phyloP scores from a whole-genome alignment of 2,888 invertebrate genomes.

The Stenodema calcarata region DNA sequence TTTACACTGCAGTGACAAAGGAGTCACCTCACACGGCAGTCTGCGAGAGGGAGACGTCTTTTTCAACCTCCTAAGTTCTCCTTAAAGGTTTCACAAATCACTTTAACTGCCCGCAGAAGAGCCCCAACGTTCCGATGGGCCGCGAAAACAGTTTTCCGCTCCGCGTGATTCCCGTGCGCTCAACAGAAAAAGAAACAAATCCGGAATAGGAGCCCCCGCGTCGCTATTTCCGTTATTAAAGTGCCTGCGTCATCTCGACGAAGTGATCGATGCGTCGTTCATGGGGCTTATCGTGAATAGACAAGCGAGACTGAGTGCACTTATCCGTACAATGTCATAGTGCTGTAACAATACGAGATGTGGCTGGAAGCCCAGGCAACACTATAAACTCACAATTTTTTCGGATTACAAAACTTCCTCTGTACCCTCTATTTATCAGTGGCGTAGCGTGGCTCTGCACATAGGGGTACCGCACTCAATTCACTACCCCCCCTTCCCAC shows the following conservation, averaged over 20 bases:
- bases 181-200: background rate
- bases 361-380: too few relatives aligned
- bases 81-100: constrained; percentile 41
- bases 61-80: background rate
- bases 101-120: constrained; percentile 28
- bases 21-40: background rate
- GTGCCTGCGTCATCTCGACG: background rate
- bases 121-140: constrained; percentile 9
- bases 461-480: too few relatives aligned
- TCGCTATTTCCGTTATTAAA: constrained; percentile 16
- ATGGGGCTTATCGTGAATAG: too few relatives aligned
- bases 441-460: too few relatives aligned
- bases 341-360: too few relatives aligned
- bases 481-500: too few relatives aligned
- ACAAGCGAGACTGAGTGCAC: too few relatives aligned
- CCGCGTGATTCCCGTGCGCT: background rate
- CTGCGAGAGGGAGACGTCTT: background rate
- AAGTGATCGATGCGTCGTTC: too few relatives aligned
- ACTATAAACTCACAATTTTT: too few relatives aligned
- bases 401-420: too few relatives aligned
- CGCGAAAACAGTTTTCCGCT: constrained; percentile 23
- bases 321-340: too few relatives aligned
- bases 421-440: too few relatives aligned
- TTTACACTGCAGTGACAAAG: background rate
- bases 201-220: background rate